Conservation (phyloP, 2,797 vertebrate genomes). For the Mycteria americana region DNA sequence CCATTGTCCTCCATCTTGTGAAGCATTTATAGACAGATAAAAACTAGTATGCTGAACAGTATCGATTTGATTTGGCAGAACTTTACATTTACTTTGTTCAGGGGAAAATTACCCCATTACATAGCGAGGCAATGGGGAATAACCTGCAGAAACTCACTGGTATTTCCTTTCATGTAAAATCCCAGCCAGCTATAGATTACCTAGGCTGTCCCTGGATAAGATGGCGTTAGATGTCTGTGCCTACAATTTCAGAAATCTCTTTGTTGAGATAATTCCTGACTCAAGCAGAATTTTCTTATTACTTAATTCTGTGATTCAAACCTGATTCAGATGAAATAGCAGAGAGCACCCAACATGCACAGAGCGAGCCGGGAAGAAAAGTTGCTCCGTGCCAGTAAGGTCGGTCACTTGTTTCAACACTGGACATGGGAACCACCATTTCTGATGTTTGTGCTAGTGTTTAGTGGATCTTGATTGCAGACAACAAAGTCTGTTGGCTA, state of each 20-base stretch:
- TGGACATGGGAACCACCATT: neutral
- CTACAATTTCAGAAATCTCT: neutral
- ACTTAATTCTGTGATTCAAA: neutral
- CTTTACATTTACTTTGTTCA: neutral
- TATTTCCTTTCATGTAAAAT: neutral
- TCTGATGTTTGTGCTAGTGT: neutral
- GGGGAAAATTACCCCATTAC: neutral
- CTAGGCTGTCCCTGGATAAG: neutral
- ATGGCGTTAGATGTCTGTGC: neutral
- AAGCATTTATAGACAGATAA: neutral
- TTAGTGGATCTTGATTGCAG: neutral
- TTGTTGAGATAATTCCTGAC: neutral
- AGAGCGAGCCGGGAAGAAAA: neutral
- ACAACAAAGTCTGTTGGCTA: neutral
- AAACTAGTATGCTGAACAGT: neutral
- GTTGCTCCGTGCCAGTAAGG: neutral
- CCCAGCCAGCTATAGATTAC: neutral
- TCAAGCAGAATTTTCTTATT: neutral
- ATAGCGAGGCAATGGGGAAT: neutral
- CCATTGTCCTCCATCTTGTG: neutral
- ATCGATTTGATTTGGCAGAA: neutral
- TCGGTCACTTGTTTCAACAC: neutral
- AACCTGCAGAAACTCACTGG: neutral
- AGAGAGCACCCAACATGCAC: neutral
- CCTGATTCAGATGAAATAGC: neutral